Conservation (phyloP, 1,140 invertebrate species). For the Ooceraea biroi region DNA sequence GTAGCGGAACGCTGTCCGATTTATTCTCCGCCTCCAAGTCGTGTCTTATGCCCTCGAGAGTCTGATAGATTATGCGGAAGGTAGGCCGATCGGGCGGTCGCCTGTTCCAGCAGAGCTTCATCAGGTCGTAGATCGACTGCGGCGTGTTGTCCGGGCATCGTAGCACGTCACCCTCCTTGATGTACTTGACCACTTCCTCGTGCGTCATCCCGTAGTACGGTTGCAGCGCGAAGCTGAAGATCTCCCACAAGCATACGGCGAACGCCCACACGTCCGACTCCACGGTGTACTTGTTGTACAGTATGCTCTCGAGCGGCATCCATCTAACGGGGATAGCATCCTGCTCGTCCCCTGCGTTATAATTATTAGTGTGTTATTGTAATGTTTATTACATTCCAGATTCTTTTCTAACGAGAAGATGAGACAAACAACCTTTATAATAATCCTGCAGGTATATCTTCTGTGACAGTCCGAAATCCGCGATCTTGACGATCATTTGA, state of each 20-base stretch:
- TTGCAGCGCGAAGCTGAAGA: conserved; percentile 97
- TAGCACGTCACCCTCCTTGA: conserved; percentile 96
- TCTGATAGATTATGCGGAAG: conserved; percentile 92
- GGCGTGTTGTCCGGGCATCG: conserved; percentile 96
- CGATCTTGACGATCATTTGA: conserved; percentile 97
- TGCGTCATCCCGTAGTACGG: conserved; percentile 98
- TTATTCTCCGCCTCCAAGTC: conserved; percentile 86
- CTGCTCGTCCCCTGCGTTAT: conserved; percentile 89
- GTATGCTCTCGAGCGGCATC: conserved; percentile 98
- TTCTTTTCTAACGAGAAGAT: conserved; percentile 2
- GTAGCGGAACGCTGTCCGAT: conserved; percentile 80
- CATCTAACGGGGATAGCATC: conserved; percentile 97
- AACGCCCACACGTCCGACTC: conserved; percentile 98
- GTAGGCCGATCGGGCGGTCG: conserved; percentile 94
- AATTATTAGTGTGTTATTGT: background rate
- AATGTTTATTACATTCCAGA: too few relatives aligned
- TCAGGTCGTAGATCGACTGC: conserved; percentile 95
- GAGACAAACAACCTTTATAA: conserved; percentile 90
- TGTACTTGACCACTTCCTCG: conserved; percentile 96
- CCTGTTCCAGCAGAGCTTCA: conserved; percentile 97
- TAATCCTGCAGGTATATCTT: conserved; percentile 97
- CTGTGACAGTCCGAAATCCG: conserved; percentile 97
- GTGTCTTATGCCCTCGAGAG: conserved; percentile 89
- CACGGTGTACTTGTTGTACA: conserved; percentile 97
- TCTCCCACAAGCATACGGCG: conserved; percentile 97